phyloP scores from a whole-genome alignment of 1,140 invertebrate species.

The Brachystomella parvula region DNA sequence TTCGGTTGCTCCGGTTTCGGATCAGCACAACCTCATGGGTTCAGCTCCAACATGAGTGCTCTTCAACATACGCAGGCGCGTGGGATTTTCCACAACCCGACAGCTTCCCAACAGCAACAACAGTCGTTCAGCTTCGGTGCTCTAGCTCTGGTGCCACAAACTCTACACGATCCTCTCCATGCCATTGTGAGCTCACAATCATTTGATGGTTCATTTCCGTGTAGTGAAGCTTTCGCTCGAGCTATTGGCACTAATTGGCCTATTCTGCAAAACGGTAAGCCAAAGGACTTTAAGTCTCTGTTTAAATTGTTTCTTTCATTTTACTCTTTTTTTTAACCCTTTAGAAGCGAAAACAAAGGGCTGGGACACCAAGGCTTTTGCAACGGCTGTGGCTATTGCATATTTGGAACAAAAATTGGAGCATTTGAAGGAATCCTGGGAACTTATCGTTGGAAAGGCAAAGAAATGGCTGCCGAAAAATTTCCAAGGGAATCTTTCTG shows the following conservation, averaged over 20 bases:
- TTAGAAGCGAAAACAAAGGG: slow-evolving; percentile 19
- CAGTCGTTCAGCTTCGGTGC: neutral
- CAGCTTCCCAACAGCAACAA: too few species aligned
- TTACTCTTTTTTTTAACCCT: slow-evolving; percentile 8
- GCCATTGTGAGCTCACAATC: slow-evolving; percentile 28
- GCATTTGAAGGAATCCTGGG: slow-evolving; percentile 31
- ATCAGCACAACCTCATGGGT: too few species aligned
- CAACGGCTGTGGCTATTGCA: slow-evolving; percentile 26
- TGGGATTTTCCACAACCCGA: too few species aligned
- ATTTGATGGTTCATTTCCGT: slow-evolving; percentile 32
- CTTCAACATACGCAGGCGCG: too few species aligned
- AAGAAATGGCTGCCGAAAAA: slow-evolving; percentile 29
- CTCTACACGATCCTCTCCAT: slow-evolving; percentile 14
- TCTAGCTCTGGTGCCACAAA: neutral
- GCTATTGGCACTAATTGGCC: slow-evolving; percentile 21
- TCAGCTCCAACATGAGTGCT: too few species aligned
- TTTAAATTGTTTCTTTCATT: neutral
- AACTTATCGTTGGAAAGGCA: slow-evolving; percentile 29
- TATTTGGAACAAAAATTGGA: slow-evolving; percentile 24
- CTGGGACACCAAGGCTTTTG: slow-evolving; percentile 19
- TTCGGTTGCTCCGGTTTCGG: too few species aligned
- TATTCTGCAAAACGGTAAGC: slow-evolving; percentile 23
- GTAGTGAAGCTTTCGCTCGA: slow-evolving; percentile 13
- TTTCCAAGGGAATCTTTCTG: neutral
- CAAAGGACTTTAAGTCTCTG: neutral